phyloP scores from a whole-genome alignment of 2,113 vertebrate genomes.

The Lepisosteus osseus region DNA sequence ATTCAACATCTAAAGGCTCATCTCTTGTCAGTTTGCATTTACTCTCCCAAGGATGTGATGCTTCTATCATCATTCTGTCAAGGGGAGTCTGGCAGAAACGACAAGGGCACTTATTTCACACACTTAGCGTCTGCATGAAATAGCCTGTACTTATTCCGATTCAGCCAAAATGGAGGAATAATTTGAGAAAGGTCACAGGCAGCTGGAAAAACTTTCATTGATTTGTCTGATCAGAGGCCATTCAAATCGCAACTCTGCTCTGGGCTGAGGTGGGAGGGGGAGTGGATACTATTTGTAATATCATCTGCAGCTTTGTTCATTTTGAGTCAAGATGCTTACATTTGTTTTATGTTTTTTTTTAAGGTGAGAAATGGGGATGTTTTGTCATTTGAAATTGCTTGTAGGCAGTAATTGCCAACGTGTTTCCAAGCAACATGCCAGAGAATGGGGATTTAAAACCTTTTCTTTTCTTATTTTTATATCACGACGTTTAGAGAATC shows the following conservation, averaged over 20 bases:
- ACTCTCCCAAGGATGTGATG: constrained; percentile 93
- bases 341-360: no score
- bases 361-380: no score
- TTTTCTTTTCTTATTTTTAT: no score
- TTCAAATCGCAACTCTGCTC: constrained; percentile 45
- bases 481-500: no score
- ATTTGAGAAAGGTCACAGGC: constrained; percentile 95
- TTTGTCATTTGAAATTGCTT: no score
- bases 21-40: constrained; percentile 99
- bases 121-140: constrained; percentile 98
- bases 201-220: constrained; percentile 85
- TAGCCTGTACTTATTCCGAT: constrained; percentile 88
- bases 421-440: no score
- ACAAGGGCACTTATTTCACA: constrained; percentile 95
- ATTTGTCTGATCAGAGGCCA: constrained; percentile 88
- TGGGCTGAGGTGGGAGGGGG: constrained; percentile 8
- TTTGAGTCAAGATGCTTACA: constrained; percentile 1
- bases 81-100: constrained; percentile 87
- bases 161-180: constrained; percentile 92
- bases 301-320: neutral
- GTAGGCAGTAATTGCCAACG: no score
- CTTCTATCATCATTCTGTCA: constrained; percentile 99
- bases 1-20: constrained; percentile 99
- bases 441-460: no score
- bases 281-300: no score